phyloP scores from a whole-genome alignment of 92 coral and sea anemone species.

The Metridium senile region DNA sequence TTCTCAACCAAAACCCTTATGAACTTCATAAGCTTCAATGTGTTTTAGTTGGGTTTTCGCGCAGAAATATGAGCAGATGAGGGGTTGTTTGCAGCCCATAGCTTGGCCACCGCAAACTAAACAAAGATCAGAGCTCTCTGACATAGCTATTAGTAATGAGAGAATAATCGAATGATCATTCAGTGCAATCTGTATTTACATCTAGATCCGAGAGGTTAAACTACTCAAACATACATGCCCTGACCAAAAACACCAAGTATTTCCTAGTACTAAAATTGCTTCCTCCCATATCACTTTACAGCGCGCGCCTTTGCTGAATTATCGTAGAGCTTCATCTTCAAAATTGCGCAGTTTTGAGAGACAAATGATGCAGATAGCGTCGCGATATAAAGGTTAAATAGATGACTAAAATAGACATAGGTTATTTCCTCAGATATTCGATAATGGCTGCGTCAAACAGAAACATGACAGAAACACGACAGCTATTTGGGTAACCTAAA shows the following conservation, averaged over 20 bases:
- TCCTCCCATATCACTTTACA: not conserved
- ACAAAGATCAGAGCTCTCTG: too few species aligned
- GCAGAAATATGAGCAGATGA: too few species aligned
- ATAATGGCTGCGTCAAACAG: not conserved
- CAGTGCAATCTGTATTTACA: not conserved
- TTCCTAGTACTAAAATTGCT: not conserved
- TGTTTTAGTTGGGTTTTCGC: too few species aligned
- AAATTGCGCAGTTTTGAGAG: not conserved
- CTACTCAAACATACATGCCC: too few species aligned
- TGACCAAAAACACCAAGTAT: not conserved
- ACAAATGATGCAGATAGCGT: not conserved
- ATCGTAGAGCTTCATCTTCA: not conserved
- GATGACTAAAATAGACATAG: not conserved
- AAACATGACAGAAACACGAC: not conserved
- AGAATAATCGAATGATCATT: not conserved
- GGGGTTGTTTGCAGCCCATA: too few species aligned
- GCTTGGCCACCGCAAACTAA: too few species aligned
- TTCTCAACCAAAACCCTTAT: too few species aligned
- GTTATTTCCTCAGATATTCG: not conserved
- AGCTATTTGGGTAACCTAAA: too few species aligned
- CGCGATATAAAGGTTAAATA: not conserved
- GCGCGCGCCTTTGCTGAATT: not conserved
- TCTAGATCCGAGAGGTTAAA: not conserved
- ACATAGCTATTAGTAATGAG: too few species aligned
- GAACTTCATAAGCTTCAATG: too few species aligned